Conservation (phyloP, 2,888 invertebrate species). For the Diadegma fenestrale region DNA sequence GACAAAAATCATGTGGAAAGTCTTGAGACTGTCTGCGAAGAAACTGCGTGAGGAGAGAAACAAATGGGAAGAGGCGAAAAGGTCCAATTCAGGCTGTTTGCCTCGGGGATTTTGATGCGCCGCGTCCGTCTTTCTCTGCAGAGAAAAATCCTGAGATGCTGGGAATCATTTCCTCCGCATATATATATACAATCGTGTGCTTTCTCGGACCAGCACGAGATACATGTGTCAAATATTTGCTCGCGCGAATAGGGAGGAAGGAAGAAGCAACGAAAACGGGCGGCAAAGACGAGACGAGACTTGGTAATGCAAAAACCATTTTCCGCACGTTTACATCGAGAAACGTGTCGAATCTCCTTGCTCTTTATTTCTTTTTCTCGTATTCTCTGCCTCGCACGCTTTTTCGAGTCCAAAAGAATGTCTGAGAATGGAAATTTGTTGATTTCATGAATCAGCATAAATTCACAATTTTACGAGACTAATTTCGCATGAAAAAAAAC, state of each 20-base stretch:
- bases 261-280: slow-evolving; percentile 34
- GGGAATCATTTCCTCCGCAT: slow-evolving; percentile 16
- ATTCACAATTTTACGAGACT: slow-evolving; percentile 21
- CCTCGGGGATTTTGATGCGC: slow-evolving; percentile 43
- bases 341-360: slow-evolving; percentile 27
- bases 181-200: not conserved
- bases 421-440: slow-evolving; percentile 1
- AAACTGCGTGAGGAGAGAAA: slow-evolving; percentile 31
- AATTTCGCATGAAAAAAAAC: slow-evolving; percentile 7
- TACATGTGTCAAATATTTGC: slow-evolving; percentile 61
- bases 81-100: slow-evolving; percentile 55
- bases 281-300: slow-evolving; percentile 34
- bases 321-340: slow-evolving; percentile 26
- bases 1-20: slow-evolving; percentile 22
- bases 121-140: not conserved
- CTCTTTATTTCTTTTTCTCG: slow-evolving; percentile 10
- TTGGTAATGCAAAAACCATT: slow-evolving; percentile 55
- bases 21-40: slow-evolving; percentile 1
- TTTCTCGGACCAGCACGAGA: slow-evolving; percentile 6
- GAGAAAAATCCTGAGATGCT: slow-evolving; percentile 32
- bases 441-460: slow-evolving; percentile 11
- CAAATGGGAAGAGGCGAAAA: slow-evolving; percentile 20
- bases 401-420: slow-evolving; percentile 16
- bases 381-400: not conserved
- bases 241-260: slow-evolving; percentile 44